Conservation (phyloP, 2,113 vertebrate genomes). For the Embiotoca jacksoni region DNA sequence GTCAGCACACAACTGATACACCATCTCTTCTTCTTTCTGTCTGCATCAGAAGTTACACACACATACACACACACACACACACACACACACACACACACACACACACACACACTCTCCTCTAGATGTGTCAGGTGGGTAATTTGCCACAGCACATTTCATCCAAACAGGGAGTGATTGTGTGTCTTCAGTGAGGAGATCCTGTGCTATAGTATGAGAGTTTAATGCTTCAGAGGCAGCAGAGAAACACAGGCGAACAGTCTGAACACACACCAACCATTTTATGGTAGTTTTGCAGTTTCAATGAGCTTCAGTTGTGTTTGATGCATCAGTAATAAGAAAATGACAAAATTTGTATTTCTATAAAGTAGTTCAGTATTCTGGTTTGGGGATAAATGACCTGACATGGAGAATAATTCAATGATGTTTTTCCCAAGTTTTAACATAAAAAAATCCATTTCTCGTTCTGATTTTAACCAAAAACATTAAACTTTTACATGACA, state of each 20-base stretch:
- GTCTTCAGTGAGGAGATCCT: slow-evolving; percentile 47
- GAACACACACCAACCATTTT: slow-evolving; percentile 39
- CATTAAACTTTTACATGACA: too few relatives aligned
- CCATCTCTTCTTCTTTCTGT: background rate
- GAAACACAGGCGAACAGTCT: slow-evolving; percentile 54
- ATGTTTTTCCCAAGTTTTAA: too few relatives aligned
- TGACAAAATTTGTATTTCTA: slow-evolving; percentile 28
- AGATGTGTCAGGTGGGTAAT: slow-evolving; percentile 55
- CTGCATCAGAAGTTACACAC: slow-evolving; percentile 33
- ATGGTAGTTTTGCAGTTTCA: slow-evolving; percentile 47
- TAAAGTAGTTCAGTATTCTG: slow-evolving; percentile 1
- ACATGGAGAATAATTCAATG: too few relatives aligned
- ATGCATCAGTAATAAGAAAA: slow-evolving; percentile 31
- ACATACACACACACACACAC: slow-evolving; percentile 31
- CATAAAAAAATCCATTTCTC: too few relatives aligned
- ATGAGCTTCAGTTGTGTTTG: slow-evolving; percentile 10
- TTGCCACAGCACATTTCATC: slow-evolving; percentile 72
- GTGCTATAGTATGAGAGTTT: slow-evolving; percentile 44
- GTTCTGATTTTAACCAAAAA: too few relatives aligned
- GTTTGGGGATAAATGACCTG: background rate
- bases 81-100: slow-evolving; percentile 26
- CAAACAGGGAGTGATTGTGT: slow-evolving; percentile 72
- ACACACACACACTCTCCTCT: slow-evolving; percentile 30
- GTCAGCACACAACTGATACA: slow-evolving; percentile 12
- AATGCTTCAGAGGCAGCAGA: slow-evolving; percentile 59